Evolutionary conservation across 2,113 vertebrate genomes (phyloP).

Genomic region (Leuciscus idus): DNA sequence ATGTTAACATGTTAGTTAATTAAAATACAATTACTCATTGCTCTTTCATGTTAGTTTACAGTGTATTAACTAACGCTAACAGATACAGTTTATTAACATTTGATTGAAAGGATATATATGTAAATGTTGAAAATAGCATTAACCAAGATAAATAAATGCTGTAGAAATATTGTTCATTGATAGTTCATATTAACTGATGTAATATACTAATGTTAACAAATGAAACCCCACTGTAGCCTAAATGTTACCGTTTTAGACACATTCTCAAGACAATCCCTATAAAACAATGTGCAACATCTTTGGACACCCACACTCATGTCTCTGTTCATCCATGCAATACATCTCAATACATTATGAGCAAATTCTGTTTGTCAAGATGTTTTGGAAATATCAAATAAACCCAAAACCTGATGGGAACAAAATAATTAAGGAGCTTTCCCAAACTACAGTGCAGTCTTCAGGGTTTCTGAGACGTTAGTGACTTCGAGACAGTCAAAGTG

Average conservation of each 20-base stretch:
- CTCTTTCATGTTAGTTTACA: too few relatives aligned
- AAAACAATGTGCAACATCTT: neutral
- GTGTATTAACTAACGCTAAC: too few relatives aligned
- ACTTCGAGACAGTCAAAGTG: slow-evolving; percentile 8
- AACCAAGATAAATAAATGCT: neutral
- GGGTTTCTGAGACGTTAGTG: neutral
- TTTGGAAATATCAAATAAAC: neutral
- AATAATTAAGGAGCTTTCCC: neutral
- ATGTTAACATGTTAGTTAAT: too few relatives aligned
- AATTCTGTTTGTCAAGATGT: neutral
- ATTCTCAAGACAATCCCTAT: neutral
- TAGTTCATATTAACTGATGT: neutral
- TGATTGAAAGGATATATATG: neutral
- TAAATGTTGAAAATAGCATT: neutral
- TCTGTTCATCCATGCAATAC: neutral
- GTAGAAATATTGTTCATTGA: neutral
- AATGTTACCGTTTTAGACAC: too few relatives aligned
- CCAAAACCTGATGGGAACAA: neutral
- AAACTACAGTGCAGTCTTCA: neutral
- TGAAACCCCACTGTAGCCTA: neutral
- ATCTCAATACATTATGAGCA: neutral
- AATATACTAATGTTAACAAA: neutral
- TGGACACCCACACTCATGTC: neutral
- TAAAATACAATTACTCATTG: too few relatives aligned
- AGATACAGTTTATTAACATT: neutral